These are phyloP conservation scores for Luidia sarsii DNA, from an alignment of 53 echinoderm and acorn worm genomes.

Conservation along the genomic window DNA sequence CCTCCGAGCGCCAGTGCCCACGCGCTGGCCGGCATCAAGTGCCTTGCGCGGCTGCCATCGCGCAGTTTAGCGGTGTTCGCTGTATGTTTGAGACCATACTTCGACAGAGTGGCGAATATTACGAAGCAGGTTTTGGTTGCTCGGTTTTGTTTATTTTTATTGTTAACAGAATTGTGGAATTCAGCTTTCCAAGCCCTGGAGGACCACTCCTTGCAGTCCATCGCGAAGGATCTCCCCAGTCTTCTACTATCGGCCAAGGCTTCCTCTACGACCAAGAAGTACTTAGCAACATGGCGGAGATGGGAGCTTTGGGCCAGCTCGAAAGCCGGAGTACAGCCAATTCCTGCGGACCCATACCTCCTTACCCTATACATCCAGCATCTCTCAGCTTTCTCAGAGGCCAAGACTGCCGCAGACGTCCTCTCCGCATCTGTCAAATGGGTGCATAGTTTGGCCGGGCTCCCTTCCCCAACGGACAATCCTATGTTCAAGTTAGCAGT, in stretches of 20 bases:
- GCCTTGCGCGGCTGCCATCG: not conserved
- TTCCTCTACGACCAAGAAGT: conserved; percentile 15
- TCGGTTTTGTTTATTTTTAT: not conserved
- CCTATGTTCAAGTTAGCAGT: conserved; percentile 44
- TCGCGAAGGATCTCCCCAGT: not conserved
- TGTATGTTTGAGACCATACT: no score
- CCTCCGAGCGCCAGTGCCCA: not conserved
- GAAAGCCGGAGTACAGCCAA: not conserved
- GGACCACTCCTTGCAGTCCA: not conserved
- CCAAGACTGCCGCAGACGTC: conserved; percentile 1
- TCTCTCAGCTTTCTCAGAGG: conserved; percentile 8
- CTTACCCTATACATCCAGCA: conserved; percentile 3
- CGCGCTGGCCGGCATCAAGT: not conserved
- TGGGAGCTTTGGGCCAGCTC: conserved; percentile 32
- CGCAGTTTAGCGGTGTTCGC: not conserved
- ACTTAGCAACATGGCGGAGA: not conserved
- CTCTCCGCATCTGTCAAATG: conserved; percentile 15
- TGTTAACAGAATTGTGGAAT: not conserved
- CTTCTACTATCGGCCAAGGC: conserved; percentile 8
- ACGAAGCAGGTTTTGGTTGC: not conserved
- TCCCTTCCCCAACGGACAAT: conserved; percentile 45
- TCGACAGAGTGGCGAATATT: not conserved
- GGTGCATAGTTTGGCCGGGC: conserved; percentile 14
- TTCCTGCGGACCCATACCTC: not conserved
- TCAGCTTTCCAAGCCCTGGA: not conserved